Evolutionary conservation across 2,113 vertebrate genomes (phyloP).

Genomic region (Nycticryphes semicollaris): DNA sequence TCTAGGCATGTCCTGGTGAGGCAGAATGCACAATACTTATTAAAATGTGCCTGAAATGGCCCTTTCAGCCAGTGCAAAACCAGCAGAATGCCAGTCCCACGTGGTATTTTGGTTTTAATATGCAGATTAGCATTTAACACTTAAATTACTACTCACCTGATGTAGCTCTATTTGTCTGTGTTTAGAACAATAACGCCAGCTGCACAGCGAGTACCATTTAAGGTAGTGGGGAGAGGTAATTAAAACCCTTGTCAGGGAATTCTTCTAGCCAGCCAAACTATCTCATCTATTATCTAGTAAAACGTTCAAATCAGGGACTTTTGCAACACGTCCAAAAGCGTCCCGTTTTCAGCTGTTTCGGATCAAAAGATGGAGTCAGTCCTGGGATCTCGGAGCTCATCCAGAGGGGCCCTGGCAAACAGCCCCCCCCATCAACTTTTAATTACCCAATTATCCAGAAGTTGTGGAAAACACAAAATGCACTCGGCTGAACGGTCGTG

Average conservation of each 20-base stretch:
- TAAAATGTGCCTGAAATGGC: background rate
- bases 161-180: background rate
- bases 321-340: background rate
- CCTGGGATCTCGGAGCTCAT: background rate
- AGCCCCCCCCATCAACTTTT: background rate
- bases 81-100: background rate
- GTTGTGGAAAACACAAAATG: background rate
- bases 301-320: background rate
- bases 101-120: background rate
- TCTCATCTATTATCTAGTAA: background rate
- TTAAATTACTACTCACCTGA: constrained; percentile 22
- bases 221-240: constrained; percentile 9
- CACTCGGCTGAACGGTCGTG: background rate
- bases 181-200: background rate
- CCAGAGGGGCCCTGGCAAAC: background rate
- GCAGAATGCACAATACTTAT: constrained; percentile 9
- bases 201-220: background rate
- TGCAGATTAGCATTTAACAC: constrained; percentile 36
- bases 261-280: background rate
- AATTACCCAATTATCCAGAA: background rate
- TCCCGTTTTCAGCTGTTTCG: background rate
- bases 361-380: background rate
- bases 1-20: constrained; percentile 2
- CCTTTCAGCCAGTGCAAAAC: constrained; percentile 24
- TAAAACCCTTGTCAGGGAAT: background rate